phyloP scores from a whole-genome alignment of 2,797 vertebrate genomes.

The Crenichthys baileyi region DNA sequence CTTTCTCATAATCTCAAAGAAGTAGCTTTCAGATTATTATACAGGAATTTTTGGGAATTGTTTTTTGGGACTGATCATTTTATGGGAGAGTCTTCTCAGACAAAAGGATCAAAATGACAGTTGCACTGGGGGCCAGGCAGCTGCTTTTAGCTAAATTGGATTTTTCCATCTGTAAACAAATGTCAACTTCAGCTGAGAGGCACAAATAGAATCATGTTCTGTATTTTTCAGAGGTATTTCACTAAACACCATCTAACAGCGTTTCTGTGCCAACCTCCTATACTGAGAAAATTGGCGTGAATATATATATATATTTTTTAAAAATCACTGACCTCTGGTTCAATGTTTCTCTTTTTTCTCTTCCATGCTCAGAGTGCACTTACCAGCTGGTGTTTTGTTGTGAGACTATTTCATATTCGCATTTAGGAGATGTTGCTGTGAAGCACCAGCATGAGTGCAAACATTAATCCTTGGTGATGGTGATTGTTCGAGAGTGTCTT shows the following conservation, averaged over 20 bases:
- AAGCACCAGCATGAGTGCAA: not conserved
- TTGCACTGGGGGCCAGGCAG: not conserved
- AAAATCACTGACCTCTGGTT: conserved; percentile 3
- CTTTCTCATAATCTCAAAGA: conserved; percentile 1
- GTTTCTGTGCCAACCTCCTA: not conserved
- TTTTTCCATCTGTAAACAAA: conserved; percentile 2
- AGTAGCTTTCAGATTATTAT: not conserved
- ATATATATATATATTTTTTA: not conserved
- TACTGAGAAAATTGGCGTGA: conserved; percentile 10
- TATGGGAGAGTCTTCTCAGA: conserved; percentile 8
- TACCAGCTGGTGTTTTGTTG: conserved; percentile 13
- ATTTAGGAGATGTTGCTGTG: conserved; percentile 13
- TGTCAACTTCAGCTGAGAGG: not conserved
- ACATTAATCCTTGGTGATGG: not conserved
- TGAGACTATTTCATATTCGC: conserved; percentile 5
- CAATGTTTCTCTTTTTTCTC: not conserved
- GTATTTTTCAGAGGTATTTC: conserved; percentile 2
- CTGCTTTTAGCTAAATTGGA: not conserved
- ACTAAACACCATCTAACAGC: not conserved
- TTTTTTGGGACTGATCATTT: not conserved
- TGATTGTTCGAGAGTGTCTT: not conserved
- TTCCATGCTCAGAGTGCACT: not conserved
- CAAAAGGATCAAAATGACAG: not conserved
- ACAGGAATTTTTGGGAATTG: not conserved
- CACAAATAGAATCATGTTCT: not conserved